Conservation (phyloP, 1,140 invertebrate species). For the Drosophila cardini region DNA sequence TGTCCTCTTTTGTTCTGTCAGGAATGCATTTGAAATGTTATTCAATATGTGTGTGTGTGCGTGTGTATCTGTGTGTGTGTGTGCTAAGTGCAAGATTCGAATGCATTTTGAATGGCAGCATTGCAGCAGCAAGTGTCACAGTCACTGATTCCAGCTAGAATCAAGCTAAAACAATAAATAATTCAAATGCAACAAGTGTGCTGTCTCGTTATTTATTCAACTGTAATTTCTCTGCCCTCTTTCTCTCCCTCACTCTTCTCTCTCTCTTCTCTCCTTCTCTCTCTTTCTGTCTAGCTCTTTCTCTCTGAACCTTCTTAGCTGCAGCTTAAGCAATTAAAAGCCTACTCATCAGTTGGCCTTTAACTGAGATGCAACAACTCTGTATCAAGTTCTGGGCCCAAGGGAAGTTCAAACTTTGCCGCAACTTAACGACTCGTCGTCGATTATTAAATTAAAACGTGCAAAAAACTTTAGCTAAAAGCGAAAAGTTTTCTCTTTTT, state of each 20-base stretch:
- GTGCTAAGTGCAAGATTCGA: slow-evolving; percentile 31
- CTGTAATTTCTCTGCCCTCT: slow-evolving; percentile 31
- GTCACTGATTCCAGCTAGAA: slow-evolving; percentile 62
- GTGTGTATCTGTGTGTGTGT: too few relatives aligned
- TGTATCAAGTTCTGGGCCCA: slow-evolving; percentile 16
- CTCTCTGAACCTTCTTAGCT: background rate
- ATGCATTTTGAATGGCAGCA: slow-evolving; percentile 47
- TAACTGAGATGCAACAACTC: slow-evolving; percentile 56
- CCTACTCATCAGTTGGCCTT: slow-evolving; percentile 49
- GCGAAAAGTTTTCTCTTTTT: slow-evolving; percentile 45
- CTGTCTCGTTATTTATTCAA: slow-evolving; percentile 71
- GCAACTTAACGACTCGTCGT: slow-evolving; percentile 60
- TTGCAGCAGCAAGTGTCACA: slow-evolving; percentile 71
- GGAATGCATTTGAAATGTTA: slow-evolving; percentile 71
- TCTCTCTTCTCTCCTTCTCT: background rate
- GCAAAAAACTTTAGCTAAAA: slow-evolving; percentile 57
- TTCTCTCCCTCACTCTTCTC: too few relatives aligned
- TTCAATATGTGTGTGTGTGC: slow-evolving; percentile 55
- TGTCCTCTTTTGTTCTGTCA: slow-evolving; percentile 24
- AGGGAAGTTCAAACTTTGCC: slow-evolving; percentile 48
- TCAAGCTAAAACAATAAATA: slow-evolving; percentile 60
- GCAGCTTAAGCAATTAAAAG: slow-evolving; percentile 37
- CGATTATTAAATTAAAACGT: slow-evolving; percentile 82
- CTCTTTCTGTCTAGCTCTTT: too few relatives aligned
- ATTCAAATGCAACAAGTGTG: slow-evolving; percentile 72